Evolutionary conservation across 1,140 invertebrate genomes (phyloP).

Genomic region (Ylistrum balloti): DNA sequence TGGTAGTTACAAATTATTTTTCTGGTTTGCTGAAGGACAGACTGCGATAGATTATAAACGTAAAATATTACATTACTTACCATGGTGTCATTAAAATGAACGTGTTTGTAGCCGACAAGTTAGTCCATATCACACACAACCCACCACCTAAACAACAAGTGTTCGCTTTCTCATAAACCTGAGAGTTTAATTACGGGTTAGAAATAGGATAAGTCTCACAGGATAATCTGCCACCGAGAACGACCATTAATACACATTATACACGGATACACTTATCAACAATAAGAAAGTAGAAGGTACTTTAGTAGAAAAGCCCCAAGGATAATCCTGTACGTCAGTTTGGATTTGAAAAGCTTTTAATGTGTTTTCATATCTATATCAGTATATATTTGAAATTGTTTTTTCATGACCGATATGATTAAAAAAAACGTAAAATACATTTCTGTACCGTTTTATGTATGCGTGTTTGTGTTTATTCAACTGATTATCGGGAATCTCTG

Average conservation of each 20-base stretch:
- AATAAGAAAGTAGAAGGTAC: background rate
- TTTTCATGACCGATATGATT: too few species aligned
- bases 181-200: background rate
- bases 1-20: too few species aligned
- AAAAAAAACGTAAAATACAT: too few species aligned
- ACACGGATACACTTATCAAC: background rate
- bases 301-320: background rate
- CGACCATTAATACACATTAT: slow-evolving; percentile 2
- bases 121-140: background rate
- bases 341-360: background rate
- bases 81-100: background rate
- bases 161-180: background rate
- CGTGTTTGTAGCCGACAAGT: background rate
- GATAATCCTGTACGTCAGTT: background rate
- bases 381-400: too few species aligned
- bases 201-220: background rate
- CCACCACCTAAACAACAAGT: background rate
- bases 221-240: background rate
- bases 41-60: background rate
- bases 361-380: background rate
- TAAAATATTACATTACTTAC: background rate
- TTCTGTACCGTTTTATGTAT: too few species aligned
- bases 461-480: too few species aligned
- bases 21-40: too few species aligned
- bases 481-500: too few species aligned